Percentiles rank a stretch among this genome's conserved stretches.
phyloP scores from a whole-genome alignment of 2,888 invertebrate species.

The Marronus borbonicus region DNA sequence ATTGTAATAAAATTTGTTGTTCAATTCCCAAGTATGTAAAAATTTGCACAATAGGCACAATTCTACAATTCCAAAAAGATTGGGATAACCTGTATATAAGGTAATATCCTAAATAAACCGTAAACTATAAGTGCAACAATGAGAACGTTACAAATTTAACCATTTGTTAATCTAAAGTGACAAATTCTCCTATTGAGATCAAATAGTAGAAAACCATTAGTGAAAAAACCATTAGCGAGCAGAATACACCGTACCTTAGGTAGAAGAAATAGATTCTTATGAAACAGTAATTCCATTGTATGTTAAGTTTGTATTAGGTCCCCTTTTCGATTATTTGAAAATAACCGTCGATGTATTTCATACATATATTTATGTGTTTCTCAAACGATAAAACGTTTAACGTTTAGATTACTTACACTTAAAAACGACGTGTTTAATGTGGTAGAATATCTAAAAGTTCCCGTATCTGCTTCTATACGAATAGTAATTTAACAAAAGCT shows the following conservation, averaged over 20 bases:
- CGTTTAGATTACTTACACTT: slow-evolving; percentile 8
- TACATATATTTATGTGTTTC: too few relatives aligned
- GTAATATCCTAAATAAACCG: slow-evolving; percentile 31
- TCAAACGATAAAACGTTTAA: background rate
- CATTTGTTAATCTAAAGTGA: slow-evolving; percentile 49
- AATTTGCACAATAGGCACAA: too few relatives aligned
- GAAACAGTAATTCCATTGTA: background rate
- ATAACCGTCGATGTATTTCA: background rate
- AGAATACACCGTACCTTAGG: background rate
- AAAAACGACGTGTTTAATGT: slow-evolving; percentile 45
- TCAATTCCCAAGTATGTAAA: too few relatives aligned
- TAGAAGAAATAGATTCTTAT: too few relatives aligned
- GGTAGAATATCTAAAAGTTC: slow-evolving; percentile 44
- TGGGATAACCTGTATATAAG: background rate
- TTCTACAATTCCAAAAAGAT: too few relatives aligned
- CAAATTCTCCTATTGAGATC: slow-evolving; percentile 40
- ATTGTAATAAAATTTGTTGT: too few relatives aligned
- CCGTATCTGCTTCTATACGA: slow-evolving; percentile 21
- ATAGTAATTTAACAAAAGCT: slow-evolving; percentile 41
- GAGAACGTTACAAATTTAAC: slow-evolving; percentile 24
- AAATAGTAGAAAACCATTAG: slow-evolving; percentile 45
- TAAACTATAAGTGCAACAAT: background rate
- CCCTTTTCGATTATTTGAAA: slow-evolving; percentile 23
- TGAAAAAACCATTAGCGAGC: slow-evolving; percentile 43
- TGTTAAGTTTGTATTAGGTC: background rate